Evolutionary conservation across 35 echinoderm and acorn worm genomes (phyloP), one percentile per base, ranked within the genome.

Genomic region (Stichopus chloronotus): DNA sequence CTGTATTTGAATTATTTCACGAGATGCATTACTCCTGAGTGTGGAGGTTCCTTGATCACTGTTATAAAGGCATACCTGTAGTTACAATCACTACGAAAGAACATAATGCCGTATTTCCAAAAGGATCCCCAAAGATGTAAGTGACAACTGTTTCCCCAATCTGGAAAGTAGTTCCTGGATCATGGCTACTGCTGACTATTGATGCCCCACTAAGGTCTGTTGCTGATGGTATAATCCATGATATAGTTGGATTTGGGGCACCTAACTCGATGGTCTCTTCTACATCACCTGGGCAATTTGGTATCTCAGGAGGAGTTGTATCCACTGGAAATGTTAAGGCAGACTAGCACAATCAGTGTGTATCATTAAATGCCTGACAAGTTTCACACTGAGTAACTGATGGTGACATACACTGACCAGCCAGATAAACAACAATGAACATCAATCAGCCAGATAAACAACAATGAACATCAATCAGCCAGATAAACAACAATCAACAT

Each of bases 61-160:
- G 30, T 43, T 43, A 43, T 43, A 43, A 43, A 43, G 30, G 30
- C 30, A 43, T 91, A 91, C 90, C 56, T 91, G 90, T 91, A 3
- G 9, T 56, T 19, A 96, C 95, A 24, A 88, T 94, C 4, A 96
- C 79, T 52, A 74, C 12, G 21, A 91, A 96, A 82, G 72, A 20
- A 53, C 95, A 96, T 5, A 72, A 8, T 12, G 92, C 92, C 55
- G 22, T 58, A 57, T 94, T 94, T 4, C 59, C 63, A 78, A 78
- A 78, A 8, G 88, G 63, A 72, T 96, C 95, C 1, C 53, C 19
- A 56, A 94, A 96, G 5, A 65, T 17, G 82, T 94, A 96, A 13
- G 92, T 96, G 54, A 96, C 92, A 10, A 60, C 58, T 5, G 95
- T 96, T 68, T 57, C 17, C 14, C 92, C 92, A 5, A 86, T 57